Evolutionary conservation across 2,888 invertebrate genomes (phyloP).

Genomic region (Tetheella fluctuosa): DNA sequence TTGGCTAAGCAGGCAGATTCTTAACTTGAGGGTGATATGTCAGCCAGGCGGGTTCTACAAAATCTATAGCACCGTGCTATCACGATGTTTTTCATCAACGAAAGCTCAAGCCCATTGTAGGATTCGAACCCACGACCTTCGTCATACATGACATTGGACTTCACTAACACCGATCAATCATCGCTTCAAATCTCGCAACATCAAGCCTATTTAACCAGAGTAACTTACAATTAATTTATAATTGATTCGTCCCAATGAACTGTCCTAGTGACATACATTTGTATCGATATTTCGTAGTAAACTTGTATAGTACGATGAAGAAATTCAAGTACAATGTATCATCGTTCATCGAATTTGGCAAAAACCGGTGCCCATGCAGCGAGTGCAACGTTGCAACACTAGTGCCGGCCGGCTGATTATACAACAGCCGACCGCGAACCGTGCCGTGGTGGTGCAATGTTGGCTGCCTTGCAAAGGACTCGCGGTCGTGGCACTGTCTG

Average conservation of each 20-base stretch:
- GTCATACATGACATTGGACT: too few species aligned
- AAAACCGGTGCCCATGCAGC: constrained; percentile 25
- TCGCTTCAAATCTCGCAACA: not conserved
- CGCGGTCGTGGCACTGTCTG: constrained; percentile 39
- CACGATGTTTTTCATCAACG: too few species aligned
- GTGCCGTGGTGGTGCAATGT: constrained; percentile 46
- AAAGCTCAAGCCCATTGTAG: too few species aligned
- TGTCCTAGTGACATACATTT: not conserved
- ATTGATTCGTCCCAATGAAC: constrained; percentile 3
- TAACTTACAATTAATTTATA: not conserved
- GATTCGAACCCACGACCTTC: too few species aligned
- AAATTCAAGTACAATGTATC: not conserved
- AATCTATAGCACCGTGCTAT: too few species aligned
- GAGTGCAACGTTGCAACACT: constrained; percentile 32
- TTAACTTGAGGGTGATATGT: too few species aligned
- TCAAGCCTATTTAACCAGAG: not conserved
- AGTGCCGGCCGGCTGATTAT: constrained; percentile 29
- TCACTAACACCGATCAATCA: too few species aligned
- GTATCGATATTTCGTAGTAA: constrained; percentile 5
- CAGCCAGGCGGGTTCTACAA: too few species aligned
- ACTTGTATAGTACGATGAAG: constrained; percentile 5
- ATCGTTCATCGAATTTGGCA: constrained; percentile 15
- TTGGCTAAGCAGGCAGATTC: too few species aligned
- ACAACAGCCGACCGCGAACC: constrained; percentile 37
- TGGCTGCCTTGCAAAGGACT: constrained; percentile 52